A percentile compares a stretch with the other conserved stretches of the same genome.
These are phyloP conservation scores for Amblyjoppa proteus DNA, from an alignment of 2,888 invertebrate genomes.

Conservation along the genomic window DNA sequence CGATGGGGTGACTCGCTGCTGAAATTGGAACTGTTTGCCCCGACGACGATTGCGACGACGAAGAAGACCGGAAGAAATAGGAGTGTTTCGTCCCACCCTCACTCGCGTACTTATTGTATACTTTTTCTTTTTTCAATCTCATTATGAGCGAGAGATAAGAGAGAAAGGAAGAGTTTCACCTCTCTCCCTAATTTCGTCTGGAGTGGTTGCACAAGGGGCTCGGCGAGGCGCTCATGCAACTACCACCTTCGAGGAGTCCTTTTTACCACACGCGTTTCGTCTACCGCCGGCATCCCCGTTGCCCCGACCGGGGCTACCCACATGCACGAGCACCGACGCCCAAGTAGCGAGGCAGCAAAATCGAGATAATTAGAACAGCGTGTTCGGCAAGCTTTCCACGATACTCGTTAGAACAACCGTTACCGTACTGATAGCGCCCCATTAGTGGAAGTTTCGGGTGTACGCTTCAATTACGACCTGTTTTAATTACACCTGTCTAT, in stretches of 20 bases:
- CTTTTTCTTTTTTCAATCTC: constrained; percentile 7
- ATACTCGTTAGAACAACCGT: constrained; percentile 81
- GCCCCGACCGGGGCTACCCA: constrained; percentile 13
- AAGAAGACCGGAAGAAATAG: background rate
- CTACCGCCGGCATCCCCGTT: background rate
- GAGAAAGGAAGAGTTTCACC: constrained; percentile 17
- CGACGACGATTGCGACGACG: background rate
- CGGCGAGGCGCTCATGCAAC: constrained; percentile 13
- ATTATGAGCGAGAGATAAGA: constrained; percentile 22
- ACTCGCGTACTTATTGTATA: background rate
- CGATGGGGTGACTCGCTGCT: background rate
- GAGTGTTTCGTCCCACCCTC: background rate
- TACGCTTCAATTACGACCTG: constrained; percentile 79
- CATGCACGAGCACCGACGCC: constrained; percentile 4
- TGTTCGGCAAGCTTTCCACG: constrained; percentile 71
- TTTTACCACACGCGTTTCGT: constrained; percentile 14
- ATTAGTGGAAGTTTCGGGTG: constrained; percentile 80
- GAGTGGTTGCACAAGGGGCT: constrained; percentile 41
- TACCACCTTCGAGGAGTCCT: constrained; percentile 25
- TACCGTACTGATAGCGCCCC: constrained; percentile 79
- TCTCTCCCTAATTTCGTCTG: constrained; percentile 43
- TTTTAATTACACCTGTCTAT: constrained; percentile 80
- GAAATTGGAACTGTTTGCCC: background rate
- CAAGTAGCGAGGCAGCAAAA: constrained; percentile 54
- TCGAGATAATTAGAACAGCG: constrained; percentile 67